Percentiles rank a stretch among this genome's conserved stretches.
Conservation (phyloP, 2,888 invertebrate genomes). For the Ophion costatus region DNA sequence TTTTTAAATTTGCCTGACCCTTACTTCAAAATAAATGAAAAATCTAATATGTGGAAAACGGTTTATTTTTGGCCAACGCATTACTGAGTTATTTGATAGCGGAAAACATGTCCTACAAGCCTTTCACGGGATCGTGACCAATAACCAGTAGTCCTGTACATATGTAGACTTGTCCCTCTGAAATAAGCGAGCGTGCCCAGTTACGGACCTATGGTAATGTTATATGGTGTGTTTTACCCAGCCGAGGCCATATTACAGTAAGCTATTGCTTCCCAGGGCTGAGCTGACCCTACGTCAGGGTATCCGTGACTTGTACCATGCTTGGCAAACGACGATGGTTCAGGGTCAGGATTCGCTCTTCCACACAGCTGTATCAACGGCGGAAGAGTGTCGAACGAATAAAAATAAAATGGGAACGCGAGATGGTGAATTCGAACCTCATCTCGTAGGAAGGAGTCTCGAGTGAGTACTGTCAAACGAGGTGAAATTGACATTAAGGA, state of each 20-base stretch:
- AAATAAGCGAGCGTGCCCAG: background rate
- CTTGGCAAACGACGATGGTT: background rate
- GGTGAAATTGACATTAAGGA: no score
- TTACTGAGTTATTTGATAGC: no score
- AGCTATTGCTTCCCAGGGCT: background rate
- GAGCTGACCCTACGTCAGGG: background rate
- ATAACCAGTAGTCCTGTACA: no score
- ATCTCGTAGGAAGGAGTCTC: background rate
- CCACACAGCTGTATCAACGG: background rate
- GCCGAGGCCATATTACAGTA: background rate
- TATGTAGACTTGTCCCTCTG: no score
- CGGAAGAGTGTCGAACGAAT: background rate
- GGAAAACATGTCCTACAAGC: no score
- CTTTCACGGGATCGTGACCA: no score
- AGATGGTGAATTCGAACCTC: background rate
- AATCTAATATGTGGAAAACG: no score
- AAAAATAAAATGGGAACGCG: background rate
- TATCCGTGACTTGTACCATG: background rate
- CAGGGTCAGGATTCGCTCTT: background rate
- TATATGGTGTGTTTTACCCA: slow-evolving; percentile 10
- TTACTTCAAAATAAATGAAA: background rate
- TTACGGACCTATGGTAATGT: slow-evolving; percentile 40
- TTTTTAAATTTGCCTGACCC: background rate
- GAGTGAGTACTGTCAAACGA: background rate
- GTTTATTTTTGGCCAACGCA: no score